A percentile compares a stretch with the other conserved stretches of the same genome.
phyloP scores from a whole-genome alignment of 2,797 vertebrate species.

The Pteronotus mesoamericanus region DNA sequence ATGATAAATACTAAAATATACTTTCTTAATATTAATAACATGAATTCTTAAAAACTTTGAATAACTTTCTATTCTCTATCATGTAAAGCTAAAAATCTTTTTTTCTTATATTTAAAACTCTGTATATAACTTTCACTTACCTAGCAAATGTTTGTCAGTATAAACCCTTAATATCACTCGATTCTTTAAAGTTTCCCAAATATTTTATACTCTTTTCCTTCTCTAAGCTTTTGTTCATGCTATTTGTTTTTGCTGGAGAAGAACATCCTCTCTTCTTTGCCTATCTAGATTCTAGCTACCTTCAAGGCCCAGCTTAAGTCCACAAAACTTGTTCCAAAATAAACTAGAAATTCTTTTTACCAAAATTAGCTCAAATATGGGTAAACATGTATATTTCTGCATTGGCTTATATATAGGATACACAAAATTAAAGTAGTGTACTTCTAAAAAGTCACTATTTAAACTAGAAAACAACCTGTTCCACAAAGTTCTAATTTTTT shows the following conservation, averaged over 20 bases:
- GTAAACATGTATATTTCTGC: not conserved
- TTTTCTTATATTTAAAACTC: not conserved
- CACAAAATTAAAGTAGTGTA: not conserved
- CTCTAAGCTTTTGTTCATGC: not conserved
- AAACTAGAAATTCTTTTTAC: conserved; percentile 33
- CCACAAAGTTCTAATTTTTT: not conserved
- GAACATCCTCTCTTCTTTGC: not conserved
- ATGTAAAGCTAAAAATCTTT: not conserved
- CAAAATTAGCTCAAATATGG: conserved; percentile 38
- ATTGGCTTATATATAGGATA: not conserved
- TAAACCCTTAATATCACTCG: not conserved
- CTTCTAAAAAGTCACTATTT: not conserved
- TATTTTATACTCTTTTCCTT: not conserved
- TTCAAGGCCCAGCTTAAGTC: not conserved
- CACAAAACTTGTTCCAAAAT: conserved; percentile 23
- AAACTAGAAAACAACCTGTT: conserved; percentile 6
- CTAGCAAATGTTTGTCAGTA: not conserved
- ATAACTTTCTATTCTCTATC: not conserved
- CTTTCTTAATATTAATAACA: conserved; percentile 29
- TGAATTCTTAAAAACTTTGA: conserved; percentile 18
- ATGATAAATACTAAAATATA: not conserved
- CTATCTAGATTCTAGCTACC: not conserved
- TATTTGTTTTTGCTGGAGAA: conserved; percentile 11
- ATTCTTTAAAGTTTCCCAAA: conserved; percentile 15
- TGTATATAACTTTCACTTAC: not conserved